phyloP scores from a whole-genome alignment of 2,888 invertebrate species.

The Epinotia nisella region DNA sequence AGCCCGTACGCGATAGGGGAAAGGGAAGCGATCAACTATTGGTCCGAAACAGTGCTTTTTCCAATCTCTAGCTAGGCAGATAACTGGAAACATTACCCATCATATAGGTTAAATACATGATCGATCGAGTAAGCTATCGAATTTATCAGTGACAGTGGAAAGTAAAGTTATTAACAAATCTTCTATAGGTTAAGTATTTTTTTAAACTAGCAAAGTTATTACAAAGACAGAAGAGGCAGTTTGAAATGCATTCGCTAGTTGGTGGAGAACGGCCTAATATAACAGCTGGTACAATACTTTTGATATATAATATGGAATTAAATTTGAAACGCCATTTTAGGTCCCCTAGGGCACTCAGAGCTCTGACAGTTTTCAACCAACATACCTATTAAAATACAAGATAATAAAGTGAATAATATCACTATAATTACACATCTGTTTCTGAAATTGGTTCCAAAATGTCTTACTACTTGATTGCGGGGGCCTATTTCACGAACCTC shows the following conservation, averaged over 20 bases:
- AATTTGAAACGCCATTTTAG: not conserved
- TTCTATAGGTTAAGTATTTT: not conserved
- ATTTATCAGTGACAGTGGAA: not conserved
- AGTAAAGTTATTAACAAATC: not conserved
- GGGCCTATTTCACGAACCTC: too few relatives aligned
- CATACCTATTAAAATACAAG: not conserved
- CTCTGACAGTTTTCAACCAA: not conserved
- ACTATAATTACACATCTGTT: too few relatives aligned
- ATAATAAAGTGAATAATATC: too few relatives aligned
- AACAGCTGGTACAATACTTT: slow-evolving; percentile 1
- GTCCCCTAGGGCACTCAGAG: not conserved
- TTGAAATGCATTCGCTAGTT: not conserved
- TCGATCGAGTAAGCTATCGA: not conserved
- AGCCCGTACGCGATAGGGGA: slow-evolving; percentile 1
- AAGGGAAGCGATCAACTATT: slow-evolving; percentile 3
- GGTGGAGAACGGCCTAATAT: not conserved
- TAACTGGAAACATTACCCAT: not conserved
- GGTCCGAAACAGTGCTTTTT: slow-evolving; percentile 9
- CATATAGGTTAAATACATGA: not conserved
- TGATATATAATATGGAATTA: not conserved
- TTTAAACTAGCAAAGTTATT: not conserved
- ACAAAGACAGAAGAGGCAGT: not conserved
- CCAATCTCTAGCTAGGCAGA: not conserved
- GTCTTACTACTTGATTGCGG: not conserved
- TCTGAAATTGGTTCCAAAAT: not conserved